Evolutionary conservation across 2,113 vertebrate genomes (phyloP).

Genomic region (pig (Sus scrofa)): T2T-Sscrofa CM000830.6:11871501-11872000

Average conservation of each 20-base stretch:
- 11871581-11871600: neutral
- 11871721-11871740: slow-evolving; percentile 14
- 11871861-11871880: slow-evolving; percentile 35
- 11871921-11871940: slow-evolving; percentile 16
- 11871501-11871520: neutral
- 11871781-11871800: slow-evolving; percentile 59
- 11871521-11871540: neutral
- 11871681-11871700: slow-evolving; percentile 17
- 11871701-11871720: neutral
- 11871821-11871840: slow-evolving; percentile 48
- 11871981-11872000: neutral
- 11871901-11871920: slow-evolving; percentile 24
- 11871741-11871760: slow-evolving; percentile 26
- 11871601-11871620: neutral
- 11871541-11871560: neutral
- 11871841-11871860: slow-evolving; percentile 24
- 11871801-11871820: slow-evolving; percentile 38
- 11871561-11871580: neutral
- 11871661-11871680: neutral
- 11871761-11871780: slow-evolving; percentile 32
- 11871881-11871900: slow-evolving; percentile 38
- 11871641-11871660: neutral
- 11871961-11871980: slow-evolving; percentile 16
- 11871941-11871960: neutral
- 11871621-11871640: neutral